Conservation (phyloP, 2,113 vertebrate genomes). For the Columba livia region DNA sequence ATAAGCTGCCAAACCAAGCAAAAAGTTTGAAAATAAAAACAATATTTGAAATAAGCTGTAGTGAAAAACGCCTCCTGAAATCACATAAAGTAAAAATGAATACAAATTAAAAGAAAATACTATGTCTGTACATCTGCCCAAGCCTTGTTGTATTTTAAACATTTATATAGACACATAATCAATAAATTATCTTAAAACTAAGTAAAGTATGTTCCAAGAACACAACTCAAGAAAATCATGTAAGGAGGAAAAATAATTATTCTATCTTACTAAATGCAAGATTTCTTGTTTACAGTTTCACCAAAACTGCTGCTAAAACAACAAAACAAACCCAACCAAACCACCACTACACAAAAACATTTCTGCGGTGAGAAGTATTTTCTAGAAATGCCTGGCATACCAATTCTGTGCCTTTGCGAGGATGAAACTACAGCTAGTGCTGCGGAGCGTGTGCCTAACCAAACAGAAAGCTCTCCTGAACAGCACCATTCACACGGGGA, state of each 20-base stretch:
- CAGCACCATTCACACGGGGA: accelerated
- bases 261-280: not conserved
- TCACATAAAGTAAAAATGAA: not conserved
- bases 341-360: not conserved
- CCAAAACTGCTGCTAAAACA: not conserved
- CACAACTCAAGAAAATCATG: not conserved
- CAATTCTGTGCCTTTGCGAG: not conserved
- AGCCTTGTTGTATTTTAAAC: not conserved
- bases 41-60: not conserved
- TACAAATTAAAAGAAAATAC: not conserved
- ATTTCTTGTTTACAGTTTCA: not conserved
- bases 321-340: no score
- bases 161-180: not conserved
- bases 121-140: not conserved
- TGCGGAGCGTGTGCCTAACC: not conserved
- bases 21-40: not conserved
- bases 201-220: not conserved
- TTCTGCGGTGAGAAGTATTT: not conserved
- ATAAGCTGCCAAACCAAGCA: not conserved
- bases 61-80: not conserved
- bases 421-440: not conserved
- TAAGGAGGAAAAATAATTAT: not conserved
- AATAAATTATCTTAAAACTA: not conserved
- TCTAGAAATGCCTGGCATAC: not conserved
- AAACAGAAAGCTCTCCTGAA: not conserved